These are phyloP conservation scores for Pachyrhynchus sulphureomaculatus DNA, from an alignment of 1,140 invertebrate species.

Conservation along the genomic window DNA sequence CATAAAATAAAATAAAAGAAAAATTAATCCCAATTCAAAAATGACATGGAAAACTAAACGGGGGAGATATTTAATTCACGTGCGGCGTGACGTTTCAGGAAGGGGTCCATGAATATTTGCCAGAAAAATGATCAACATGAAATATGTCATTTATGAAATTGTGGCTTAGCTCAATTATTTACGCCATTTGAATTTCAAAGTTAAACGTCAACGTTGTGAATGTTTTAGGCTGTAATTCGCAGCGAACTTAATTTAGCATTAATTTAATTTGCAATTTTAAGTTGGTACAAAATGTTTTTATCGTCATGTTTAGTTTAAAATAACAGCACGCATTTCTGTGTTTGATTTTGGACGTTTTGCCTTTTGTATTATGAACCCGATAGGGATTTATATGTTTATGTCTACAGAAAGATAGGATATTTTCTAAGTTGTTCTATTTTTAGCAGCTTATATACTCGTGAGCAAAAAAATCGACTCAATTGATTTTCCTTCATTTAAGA, in stretches of 20 bases:
- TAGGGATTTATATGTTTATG: too few species aligned
- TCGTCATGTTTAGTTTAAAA: not conserved
- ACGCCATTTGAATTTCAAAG: conserved; percentile 35
- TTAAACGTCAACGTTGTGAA: conserved; percentile 31
- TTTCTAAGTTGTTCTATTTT: too few species aligned
- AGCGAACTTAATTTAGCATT: conserved; percentile 32
- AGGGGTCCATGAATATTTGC: conserved; percentile 32
- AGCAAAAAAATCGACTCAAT: too few species aligned
- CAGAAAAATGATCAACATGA: conserved; percentile 30
- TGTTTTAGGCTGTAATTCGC: conserved; percentile 32
- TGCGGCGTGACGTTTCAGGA: conserved; percentile 13
- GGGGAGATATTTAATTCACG: conserved; percentile 18
- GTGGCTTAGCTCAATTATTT: conserved; percentile 37
- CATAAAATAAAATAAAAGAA: conserved; percentile 1
- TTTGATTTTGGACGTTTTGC: too few species aligned
- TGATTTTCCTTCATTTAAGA: too few species aligned
- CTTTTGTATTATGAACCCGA: too few species aligned
- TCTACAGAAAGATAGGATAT: too few species aligned
- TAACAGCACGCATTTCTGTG: too few species aligned
- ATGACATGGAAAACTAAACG: conserved; percentile 14
- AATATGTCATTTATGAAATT: conserved; percentile 39
- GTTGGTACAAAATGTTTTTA: not conserved
- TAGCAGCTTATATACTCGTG: too few species aligned
- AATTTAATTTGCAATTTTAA: conserved; percentile 23
- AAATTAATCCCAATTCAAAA: conserved; percentile 19